Percentiles rank a stretch among this genome's conserved stretches.
Conservation (phyloP, 2,113 vertebrate species). For the Hirundichthys speculiger region DNA sequence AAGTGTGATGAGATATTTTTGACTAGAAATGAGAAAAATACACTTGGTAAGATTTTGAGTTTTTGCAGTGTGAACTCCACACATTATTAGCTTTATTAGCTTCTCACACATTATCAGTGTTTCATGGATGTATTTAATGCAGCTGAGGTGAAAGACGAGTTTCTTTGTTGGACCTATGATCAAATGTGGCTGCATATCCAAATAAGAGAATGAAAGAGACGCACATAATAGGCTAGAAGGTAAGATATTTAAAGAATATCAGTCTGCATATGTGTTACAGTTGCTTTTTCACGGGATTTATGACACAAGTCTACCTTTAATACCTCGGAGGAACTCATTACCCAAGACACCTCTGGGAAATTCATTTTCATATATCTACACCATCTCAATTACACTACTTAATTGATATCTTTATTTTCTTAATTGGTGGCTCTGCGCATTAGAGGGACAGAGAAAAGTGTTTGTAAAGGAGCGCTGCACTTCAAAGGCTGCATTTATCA, state of each 20-base stretch:
- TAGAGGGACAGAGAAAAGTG: conserved; percentile 24
- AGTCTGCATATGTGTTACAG: conserved; percentile 29
- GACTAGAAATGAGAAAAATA: no score
- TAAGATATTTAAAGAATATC: conserved; percentile 29
- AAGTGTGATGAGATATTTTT: no score
- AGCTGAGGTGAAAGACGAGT: neutral
- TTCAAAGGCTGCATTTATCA: conserved; percentile 52
- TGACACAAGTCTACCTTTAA: conserved; percentile 62
- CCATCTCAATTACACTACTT: conserved; percentile 80
- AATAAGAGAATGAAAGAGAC: conserved; percentile 22
- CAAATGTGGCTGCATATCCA: conserved; percentile 32
- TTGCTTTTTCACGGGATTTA: conserved; percentile 23
- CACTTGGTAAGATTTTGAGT: no score
- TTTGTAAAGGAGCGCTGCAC: conserved; percentile 7
- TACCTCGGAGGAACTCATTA: conserved; percentile 75
- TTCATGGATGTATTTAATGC: neutral
- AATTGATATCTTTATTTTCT: conserved; percentile 84
- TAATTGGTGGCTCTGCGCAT: conserved; percentile 73
- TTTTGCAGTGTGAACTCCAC: no score
- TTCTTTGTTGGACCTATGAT: conserved; percentile 41
- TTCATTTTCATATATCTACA: conserved; percentile 74
- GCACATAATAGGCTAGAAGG: conserved; percentile 33
- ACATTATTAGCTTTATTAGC: no score
- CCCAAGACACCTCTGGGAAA: conserved; percentile 73
- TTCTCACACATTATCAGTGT: no score